Base-by-base conservation (phyloP, 2,888 invertebrate species). In the Trichacis sp. region DNA sequence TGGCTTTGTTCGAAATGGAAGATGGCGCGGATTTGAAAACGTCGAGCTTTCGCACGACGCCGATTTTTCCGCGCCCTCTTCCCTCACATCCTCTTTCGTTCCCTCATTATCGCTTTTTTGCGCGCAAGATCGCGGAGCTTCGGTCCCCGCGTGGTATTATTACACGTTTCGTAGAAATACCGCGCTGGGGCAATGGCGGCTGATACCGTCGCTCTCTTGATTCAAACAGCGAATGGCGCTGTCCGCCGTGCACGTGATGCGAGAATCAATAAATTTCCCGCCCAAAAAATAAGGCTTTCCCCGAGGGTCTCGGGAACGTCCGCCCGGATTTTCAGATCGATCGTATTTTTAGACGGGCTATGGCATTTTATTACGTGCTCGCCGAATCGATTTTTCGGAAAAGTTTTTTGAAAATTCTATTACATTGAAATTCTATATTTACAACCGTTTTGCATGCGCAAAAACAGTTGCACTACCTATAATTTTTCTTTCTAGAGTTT, bases 1-100 rank as follows among this genome's bases (percentile, higher is more conserved):
- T 87, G 87, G 88, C 89, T 89, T 88, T 87, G 90, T 92, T 92
- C 90, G 90, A 91, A 91, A 91, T 89, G 89, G 91, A 92, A 92
- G 90, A 92, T 91, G 92, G 92, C 92, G 92, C 91, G 91, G 88
- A 82, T 87, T 87, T 86, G 82, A 85, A 85, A 83, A 40, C 36
- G 15, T 15, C 40, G 14, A 12, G n/a, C 14, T 11, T 11, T 33
- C 29, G 5, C 9, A 2, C 5, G 15, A 2, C 5, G 19, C 15
- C n/a, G n/a, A n/a, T n/a, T n/a, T n/a, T n/a, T n/a, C n/a, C n/a
- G n/a, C n/a, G n/a, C n/a, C n/a, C n/a, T n/a, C n/a, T n/a, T n/a
- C n/a, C n/a, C n/a, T n/a, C n/a, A 36, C 8, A 19, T 15, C 1
- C 11, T 42, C 1, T 11, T 30, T 43, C 18, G 8, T 40, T 40